A percentile compares a stretch with the other conserved stretches of the same genome.
phyloP scores from a whole-genome alignment of 2,888 invertebrate species.

The Lathronympha strigana region DNA sequence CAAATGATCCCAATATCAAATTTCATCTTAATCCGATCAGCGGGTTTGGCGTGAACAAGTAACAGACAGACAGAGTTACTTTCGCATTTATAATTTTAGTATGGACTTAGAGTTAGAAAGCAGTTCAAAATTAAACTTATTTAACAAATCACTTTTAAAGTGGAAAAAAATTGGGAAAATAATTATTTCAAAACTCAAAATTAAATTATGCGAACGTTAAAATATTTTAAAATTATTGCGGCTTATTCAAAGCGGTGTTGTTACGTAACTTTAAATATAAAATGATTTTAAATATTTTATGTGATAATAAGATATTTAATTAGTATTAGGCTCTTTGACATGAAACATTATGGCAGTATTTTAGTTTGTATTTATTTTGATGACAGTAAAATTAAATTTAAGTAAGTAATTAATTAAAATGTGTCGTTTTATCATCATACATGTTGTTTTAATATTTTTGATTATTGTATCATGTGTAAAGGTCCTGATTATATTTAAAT shows the following conservation, averaged over 20 bases:
- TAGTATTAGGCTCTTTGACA: conserved; percentile 40
- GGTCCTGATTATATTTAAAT: conserved; percentile 11
- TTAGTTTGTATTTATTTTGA: conserved; percentile 5
- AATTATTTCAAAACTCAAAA: conserved; percentile 46
- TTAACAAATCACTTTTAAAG: conserved; percentile 34
- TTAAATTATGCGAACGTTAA: conserved; percentile 39
- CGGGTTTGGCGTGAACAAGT: no score
- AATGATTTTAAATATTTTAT: conserved; percentile 40
- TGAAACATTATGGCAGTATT: conserved; percentile 34
- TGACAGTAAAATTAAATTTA: background rate
- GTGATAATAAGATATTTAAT: conserved; percentile 35
- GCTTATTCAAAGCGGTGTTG: conserved; percentile 47
- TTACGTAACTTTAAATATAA: conserved; percentile 48
- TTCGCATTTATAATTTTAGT: no score
- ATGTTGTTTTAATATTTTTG: background rate
- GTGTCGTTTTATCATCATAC: background rate
- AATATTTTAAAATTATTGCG: conserved; percentile 43
- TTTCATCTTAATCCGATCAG: no score
- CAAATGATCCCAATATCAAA: no score
- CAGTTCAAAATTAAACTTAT: conserved; percentile 28
- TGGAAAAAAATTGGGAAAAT: conserved; percentile 25
- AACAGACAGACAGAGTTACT: no score
- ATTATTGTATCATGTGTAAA: conserved; percentile 13
- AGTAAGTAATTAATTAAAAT: background rate
- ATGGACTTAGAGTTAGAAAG: background rate